Conservation (phyloP, 1,140 invertebrate species). For the Drosophila virilis region DNA sequence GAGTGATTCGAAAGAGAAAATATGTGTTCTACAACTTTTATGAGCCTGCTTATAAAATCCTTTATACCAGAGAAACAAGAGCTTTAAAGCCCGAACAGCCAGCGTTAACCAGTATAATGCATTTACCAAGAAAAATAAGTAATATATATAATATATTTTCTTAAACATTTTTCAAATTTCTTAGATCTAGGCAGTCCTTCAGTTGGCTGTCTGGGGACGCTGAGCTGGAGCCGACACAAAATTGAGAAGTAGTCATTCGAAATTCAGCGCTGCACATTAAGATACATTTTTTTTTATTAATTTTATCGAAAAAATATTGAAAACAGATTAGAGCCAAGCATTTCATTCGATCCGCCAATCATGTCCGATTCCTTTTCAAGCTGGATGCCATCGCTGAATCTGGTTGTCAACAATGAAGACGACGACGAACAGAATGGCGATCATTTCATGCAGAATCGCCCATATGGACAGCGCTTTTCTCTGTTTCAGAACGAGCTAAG, state of each 20-base stretch:
- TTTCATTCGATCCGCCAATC: neutral
- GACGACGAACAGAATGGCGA: conserved; percentile 13
- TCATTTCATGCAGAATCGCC: neutral
- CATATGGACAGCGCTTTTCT: conserved; percentile 3
- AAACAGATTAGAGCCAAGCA: neutral
- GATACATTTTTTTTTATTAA: conserved; percentile 23
- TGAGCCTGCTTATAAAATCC: too few species aligned
- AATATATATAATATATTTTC: too few species aligned
- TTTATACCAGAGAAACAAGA: too few species aligned
- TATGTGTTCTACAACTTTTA: too few species aligned
- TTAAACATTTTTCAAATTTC: neutral
- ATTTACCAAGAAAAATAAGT: too few species aligned
- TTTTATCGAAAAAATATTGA: conserved; percentile 7
- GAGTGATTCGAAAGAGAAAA: too few species aligned
- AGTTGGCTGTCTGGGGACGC: neutral
- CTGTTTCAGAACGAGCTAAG: conserved; percentile 15
- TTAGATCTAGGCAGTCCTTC: neutral
- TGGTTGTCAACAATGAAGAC: neutral
- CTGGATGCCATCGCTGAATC: conserved; percentile 30
- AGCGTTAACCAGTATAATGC: too few species aligned
- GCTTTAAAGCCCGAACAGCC: too few species aligned
- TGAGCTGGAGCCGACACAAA: neutral
- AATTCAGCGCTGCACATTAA: conserved; percentile 23
- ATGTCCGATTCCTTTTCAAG: conserved; percentile 51
- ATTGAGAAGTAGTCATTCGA: conserved; percentile 7